A percentile compares a stretch with the other conserved stretches of the same genome.
These are phyloP conservation scores for Aix galericulata DNA, from an alignment of 2,113 vertebrate genomes.

Conservation along the genomic window DNA sequence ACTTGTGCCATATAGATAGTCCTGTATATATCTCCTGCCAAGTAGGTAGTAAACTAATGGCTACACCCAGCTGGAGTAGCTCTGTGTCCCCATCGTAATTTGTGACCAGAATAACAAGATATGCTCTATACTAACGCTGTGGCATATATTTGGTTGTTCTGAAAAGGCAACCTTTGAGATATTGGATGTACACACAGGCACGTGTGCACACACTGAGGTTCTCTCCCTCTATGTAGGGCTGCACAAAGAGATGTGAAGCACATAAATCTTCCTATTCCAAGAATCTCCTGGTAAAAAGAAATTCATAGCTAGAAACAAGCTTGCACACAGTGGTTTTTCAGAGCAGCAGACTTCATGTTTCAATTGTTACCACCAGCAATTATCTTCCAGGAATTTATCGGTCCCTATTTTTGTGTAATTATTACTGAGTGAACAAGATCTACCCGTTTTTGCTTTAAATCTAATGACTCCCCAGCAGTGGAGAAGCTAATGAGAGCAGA, in stretches of 20 bases:
- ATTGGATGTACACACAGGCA: background rate
- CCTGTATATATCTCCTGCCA: background rate
- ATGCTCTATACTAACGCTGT: background rate
- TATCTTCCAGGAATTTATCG: background rate
- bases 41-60: conserved; percentile 5
- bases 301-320: background rate
- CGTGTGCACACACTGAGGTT: background rate
- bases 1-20: background rate
- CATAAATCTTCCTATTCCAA: background rate
- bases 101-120: background rate
- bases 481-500: background rate
- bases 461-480: background rate
- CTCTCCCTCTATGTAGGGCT: background rate
- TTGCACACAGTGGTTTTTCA: background rate
- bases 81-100: background rate
- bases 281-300: background rate
- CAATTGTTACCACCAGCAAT: background rate
- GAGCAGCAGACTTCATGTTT: background rate
- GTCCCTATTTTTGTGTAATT: background rate
- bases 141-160: background rate
- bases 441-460: background rate
- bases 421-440: background rate
- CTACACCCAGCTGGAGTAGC: background rate
- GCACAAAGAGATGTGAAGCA: background rate
- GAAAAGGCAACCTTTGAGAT: background rate